A percentile compares a stretch with the other conserved stretches of the same genome.
Conservation (phyloP, 2,113 vertebrate species). For the Pantherophis guttatus region DNA sequence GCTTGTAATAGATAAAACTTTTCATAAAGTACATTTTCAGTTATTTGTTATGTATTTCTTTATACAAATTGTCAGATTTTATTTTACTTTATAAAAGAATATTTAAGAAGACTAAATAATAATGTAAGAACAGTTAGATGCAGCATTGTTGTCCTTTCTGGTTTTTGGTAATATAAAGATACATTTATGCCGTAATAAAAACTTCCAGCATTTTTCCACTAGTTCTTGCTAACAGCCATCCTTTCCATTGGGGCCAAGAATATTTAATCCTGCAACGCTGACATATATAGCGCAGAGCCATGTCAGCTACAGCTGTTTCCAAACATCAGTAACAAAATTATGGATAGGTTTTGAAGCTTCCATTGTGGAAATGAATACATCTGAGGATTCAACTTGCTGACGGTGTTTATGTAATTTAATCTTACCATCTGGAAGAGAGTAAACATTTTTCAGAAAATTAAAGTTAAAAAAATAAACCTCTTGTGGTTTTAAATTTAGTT, state of each 20-base stretch:
- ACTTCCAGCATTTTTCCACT: constrained; percentile 40
- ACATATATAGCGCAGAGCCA: constrained; percentile 65
- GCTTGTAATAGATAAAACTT: not conserved
- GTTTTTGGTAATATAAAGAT: constrained; percentile 51
- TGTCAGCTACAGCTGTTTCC: constrained; percentile 81
- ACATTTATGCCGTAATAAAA: constrained; percentile 24
- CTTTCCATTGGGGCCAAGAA: constrained; percentile 63
- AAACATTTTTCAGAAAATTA: constrained; percentile 79
- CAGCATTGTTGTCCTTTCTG: constrained; percentile 40
- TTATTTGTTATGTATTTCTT: not conserved
- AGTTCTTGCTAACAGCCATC: constrained; percentile 54
- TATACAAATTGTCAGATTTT: not conserved
- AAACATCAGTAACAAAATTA: constrained; percentile 83
- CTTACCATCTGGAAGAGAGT: constrained; percentile 87
- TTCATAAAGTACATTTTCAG: not conserved
- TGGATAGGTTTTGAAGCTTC: constrained; percentile 78
- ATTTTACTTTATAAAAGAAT: not conserved
- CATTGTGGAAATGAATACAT: constrained; percentile 74
- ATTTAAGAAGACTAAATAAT: constrained; percentile 13
- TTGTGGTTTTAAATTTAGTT: constrained; percentile 55
- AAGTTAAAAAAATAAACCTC: constrained; percentile 73
- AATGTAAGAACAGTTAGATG: constrained; percentile 33
- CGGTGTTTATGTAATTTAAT: constrained; percentile 89
- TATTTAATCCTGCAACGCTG: constrained; percentile 73
- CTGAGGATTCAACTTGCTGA: constrained; percentile 84